Base-by-base conservation (phyloP, 2,113 vertebrate species). In the Oreochromis spilurus region DNA sequence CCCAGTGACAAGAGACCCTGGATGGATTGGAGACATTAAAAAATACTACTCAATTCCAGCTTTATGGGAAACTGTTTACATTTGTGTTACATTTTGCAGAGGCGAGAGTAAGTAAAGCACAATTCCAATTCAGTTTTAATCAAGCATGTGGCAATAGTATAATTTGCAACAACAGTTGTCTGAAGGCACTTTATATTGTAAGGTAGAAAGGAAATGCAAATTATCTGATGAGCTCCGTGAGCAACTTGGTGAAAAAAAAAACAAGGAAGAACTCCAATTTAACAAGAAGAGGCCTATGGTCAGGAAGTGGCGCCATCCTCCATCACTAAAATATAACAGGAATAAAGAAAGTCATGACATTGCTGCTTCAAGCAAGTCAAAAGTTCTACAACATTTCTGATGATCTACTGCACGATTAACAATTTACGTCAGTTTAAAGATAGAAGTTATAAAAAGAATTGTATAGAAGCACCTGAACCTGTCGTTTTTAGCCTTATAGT, bases 401-500 rank as follows among this genome's bases (percentile, higher is more conserved):
- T 70, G n/a, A 24, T 43, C 11, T 43, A 40, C 62, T 14, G 1
- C n/a, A 70, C 1, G 1, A 40, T 5, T 0, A 0, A 14, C 38
- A 12, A 43, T 40, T 38, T 38, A 8, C 4, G 6, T 65, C 4
- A 21, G 34, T 65, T 65, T n/a, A 65, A 65, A 65, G 62, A 67
- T 9, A 40, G 8, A 67, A 67, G 11, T 8, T 38, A 40, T 67
- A 5, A 67, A 38, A 67, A 67, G 7, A 67, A 8, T 40, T 14
- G n/a, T 40, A 40, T 40, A 21, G 4, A 67, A 40, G n/a, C 57
- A 60, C 57, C 62, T 67, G 62, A 70, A 40, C n/a, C 4, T 9
- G 36, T 70, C 12, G 0, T 70, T 40, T 36, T 36, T 36, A 65
- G 31, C 62, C 34, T 5, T 8, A 67, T 67, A 67, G 12, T 21